Evolutionary conservation across 92 coral and sea anemone genomes (phyloP).

Genomic region (Paragorgia papillata): DNA sequence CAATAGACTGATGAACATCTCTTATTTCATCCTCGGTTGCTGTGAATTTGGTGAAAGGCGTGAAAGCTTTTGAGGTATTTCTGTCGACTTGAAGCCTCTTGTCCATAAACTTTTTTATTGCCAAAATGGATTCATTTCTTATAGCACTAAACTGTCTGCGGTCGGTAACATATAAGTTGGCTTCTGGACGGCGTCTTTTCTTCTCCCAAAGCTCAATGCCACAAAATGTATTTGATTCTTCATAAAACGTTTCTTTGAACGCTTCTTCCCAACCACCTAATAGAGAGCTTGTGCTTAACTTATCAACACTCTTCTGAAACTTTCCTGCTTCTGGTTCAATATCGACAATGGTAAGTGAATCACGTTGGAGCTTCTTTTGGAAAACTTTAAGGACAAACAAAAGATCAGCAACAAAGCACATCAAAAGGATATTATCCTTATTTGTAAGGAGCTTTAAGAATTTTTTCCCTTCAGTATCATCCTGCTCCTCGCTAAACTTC

Average conservation of each 20-base stretch:
- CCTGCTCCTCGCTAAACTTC: slow-evolving; percentile 21
- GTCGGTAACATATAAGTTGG: slow-evolving; percentile 29
- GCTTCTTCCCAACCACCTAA: slow-evolving; percentile 33
- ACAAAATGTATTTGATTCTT: no score
- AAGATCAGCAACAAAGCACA: slow-evolving; percentile 36
- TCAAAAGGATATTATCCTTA: slow-evolving; percentile 29
- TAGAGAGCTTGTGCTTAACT: slow-evolving; percentile 15
- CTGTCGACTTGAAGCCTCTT: slow-evolving; percentile 30
- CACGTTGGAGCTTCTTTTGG: slow-evolving; percentile 35
- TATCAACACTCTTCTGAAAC: slow-evolving; percentile 33
- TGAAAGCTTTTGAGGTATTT: slow-evolving; percentile 24
- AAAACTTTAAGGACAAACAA: slow-evolving; percentile 30
- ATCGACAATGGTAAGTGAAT: slow-evolving; percentile 33
- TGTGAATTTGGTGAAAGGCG: slow-evolving; percentile 27
- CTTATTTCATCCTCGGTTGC: slow-evolving; percentile 33
- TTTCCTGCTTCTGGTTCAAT: slow-evolving; percentile 36
- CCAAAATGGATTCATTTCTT: slow-evolving; percentile 35
- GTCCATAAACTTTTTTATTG: slow-evolving; percentile 28
- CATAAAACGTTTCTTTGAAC: slow-evolving; percentile 31
- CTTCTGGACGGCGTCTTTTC: slow-evolving; percentile 31
- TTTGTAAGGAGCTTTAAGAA: slow-evolving; percentile 24
- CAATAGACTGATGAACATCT: slow-evolving; percentile 13
- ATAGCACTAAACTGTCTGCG: slow-evolving; percentile 24
- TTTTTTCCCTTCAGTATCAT: slow-evolving; percentile 24
- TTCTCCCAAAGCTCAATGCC: no score